Evolutionary conservation across 1,140 invertebrate species (phyloP), one percentile per base, ranked within the genome.

Genomic region (Trichomalopsis sarcophagae): DNA sequence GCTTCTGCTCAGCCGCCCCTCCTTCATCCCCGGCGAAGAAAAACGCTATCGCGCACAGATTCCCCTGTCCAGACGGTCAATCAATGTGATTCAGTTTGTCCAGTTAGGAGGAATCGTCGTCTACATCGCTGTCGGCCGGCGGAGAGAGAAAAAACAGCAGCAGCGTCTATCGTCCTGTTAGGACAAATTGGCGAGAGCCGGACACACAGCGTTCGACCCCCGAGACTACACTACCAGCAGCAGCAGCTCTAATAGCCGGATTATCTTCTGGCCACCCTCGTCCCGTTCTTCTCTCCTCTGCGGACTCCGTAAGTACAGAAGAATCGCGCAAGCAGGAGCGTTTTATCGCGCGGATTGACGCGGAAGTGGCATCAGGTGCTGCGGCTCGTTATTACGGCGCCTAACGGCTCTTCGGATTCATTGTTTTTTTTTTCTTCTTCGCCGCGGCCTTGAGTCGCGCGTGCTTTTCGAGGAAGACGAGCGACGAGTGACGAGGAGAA

Each of bases 211-310:
- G 88, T 55, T 86, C 88, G 84, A 87, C 88, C 87, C 87, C 87
- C 87, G 87, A 85, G 71, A 79, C 30, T 74, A 27, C 14, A 68
- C 82, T 85, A 89, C 88, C 33, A 36, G 33, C 33, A 36, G 33
- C 91, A 90, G 91, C 92, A 91, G 89, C 91, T 92, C 92, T 93
- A 92, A 93, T 92, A 92, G 92, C 91, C 89, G 89, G 92, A 93
- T 93, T 93, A 93, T 93, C 92, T 90, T 86, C 47, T 68, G 81
- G 81, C 77, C 76, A 71, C 55, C 80, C 73, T 84, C 55, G 55
- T 47, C 55, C 50, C 36, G 71, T 78, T 69, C 82, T 86, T 79
- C 17, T 74, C 50, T 44, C 30, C 44, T 21, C 23, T 44, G 9
- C 44, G 44, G 40, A 7, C 75, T 71, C 33, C 33, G 30, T 71